Percentiles rank a stretch among this genome's conserved stretches.
Conservation (phyloP, 2,888 invertebrate species). For the Cordilura impudica region DNA sequence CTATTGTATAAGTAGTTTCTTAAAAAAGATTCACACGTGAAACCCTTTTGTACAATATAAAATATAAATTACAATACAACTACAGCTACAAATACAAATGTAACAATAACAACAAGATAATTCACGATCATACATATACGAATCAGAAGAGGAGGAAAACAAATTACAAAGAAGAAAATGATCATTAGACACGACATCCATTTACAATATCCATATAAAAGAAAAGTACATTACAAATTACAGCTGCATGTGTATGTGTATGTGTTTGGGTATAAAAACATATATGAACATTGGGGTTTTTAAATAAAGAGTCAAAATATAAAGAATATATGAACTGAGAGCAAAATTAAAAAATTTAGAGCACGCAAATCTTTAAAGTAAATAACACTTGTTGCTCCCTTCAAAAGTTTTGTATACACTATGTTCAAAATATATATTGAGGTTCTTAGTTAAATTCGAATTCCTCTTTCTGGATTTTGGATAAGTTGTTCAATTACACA, state of each 20-base stretch:
- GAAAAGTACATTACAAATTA: not conserved
- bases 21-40: conserved; percentile 48
- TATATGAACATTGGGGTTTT: conserved; percentile 9
- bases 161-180: conserved; percentile 17
- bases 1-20: conserved; percentile 34
- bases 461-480: no score
- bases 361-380: conserved; percentile 39
- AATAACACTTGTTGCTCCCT: conserved; percentile 42
- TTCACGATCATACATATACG: not conserved
- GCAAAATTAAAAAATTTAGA: conserved; percentile 18
- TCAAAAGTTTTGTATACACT: not conserved
- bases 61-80: conserved; percentile 33
- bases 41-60: conserved; percentile 40
- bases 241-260: not conserved
- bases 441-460: not conserved
- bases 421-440: not conserved
- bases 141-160: conserved; percentile 15
- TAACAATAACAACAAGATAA: not conserved
- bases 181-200: conserved; percentile 53
- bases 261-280: not conserved
- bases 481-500: no score
- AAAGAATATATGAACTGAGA: not conserved
- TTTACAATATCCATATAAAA: conserved; percentile 5
- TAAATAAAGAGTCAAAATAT: not conserved
- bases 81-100: not conserved